Evolutionary conservation across 2,113 vertebrate species (phyloP).

Genomic region (Morone chrysops): DNA sequence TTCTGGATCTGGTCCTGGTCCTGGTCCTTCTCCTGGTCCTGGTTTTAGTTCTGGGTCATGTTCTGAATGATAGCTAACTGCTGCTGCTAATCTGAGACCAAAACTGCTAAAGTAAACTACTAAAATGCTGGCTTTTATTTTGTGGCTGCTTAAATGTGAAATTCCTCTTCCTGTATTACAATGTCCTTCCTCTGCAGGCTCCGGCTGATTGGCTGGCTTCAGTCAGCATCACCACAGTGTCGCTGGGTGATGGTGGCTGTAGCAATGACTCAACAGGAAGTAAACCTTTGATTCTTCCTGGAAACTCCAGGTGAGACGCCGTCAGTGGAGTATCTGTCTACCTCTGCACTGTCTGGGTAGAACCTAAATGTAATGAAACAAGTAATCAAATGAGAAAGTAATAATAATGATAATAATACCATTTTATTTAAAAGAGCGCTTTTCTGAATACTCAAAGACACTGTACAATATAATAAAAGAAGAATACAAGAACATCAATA

Average conservation of each 20-base stretch:
- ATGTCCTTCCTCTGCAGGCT: constrained; percentile 72
- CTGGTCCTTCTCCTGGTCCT: background rate
- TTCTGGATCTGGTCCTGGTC: background rate
- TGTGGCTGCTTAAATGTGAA: too few species aligned
- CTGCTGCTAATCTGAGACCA: background rate
- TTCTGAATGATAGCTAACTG: background rate
- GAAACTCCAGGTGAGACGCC: constrained; percentile 82
- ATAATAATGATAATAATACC: too few species aligned
- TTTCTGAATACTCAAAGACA: too few species aligned
- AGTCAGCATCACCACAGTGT: constrained; percentile 70
- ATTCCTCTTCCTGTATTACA: background rate
- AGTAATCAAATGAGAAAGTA: too few species aligned
- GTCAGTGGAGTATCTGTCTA: background rate
- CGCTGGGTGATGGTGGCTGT: constrained; percentile 71
- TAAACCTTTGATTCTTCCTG: constrained; percentile 77
- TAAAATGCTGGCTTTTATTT: too few species aligned
- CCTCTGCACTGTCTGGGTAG: too few species aligned
- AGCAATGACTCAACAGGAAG: constrained; percentile 63
- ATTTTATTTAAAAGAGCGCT: too few species aligned
- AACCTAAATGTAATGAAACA: too few species aligned
- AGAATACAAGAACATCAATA: too few species aligned
- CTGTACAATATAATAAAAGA: too few species aligned
- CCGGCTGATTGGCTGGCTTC: constrained; percentile 87
- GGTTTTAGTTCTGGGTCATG: background rate
- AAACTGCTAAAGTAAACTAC: too few species aligned